Evolutionary conservation across 2,888 invertebrate species (phyloP).

Genomic region (Timema podura): DNA sequence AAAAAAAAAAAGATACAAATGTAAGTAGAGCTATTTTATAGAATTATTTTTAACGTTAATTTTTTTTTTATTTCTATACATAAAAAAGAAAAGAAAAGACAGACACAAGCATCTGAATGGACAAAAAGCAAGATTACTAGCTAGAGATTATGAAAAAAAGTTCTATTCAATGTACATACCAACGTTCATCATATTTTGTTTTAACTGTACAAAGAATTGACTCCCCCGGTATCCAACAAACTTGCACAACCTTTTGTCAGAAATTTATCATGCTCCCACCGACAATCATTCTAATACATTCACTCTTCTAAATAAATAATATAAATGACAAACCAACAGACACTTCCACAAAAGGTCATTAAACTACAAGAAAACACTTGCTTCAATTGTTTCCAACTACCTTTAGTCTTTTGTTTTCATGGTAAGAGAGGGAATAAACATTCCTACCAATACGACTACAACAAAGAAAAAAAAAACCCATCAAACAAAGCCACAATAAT

Average conservation of each 20-base stretch:
- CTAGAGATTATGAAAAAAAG: conserved; percentile 19
- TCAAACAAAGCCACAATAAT: conserved; percentile 14
- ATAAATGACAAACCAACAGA: too few species aligned
- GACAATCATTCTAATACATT: conserved; percentile 11
- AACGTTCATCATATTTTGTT: conserved; percentile 19
- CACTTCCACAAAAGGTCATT: too few species aligned
- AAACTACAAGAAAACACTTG: too few species aligned
- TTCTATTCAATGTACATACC: conserved; percentile 17
- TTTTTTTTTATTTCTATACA: conserved; percentile 15
- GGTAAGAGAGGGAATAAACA: too few species aligned
- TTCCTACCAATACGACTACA: too few species aligned
- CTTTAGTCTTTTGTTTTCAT: too few species aligned
- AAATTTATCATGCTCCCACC: background rate
- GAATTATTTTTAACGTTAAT: conserved; percentile 6
- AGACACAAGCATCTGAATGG: conserved; percentile 17
- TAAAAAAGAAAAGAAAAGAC: too few species aligned
- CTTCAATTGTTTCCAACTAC: too few species aligned
- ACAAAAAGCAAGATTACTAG: conserved; percentile 23
- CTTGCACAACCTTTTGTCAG: conserved; percentile 24
- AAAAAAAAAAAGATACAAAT: conserved; percentile 4
- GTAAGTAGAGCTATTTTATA: background rate
- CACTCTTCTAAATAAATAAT: too few species aligned
- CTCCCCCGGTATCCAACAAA: too few species aligned
- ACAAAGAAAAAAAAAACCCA: too few species aligned
- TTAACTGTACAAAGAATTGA: conserved; percentile 26